phyloP scores from a whole-genome alignment of 2,888 invertebrate species.

The Apamea crenata region DNA sequence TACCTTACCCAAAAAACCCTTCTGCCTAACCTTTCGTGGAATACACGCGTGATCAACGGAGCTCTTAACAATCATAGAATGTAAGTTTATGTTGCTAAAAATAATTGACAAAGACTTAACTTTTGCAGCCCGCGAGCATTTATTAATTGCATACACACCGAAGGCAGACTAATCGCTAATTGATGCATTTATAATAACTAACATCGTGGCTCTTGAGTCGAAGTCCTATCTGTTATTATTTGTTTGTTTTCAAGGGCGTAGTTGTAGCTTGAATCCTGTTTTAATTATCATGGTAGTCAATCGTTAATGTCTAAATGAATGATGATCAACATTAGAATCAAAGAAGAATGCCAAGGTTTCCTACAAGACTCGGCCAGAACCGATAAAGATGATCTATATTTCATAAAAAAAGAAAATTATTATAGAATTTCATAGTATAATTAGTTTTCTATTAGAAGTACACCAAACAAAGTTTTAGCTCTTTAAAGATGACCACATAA shows the following conservation, averaged over 20 bases:
- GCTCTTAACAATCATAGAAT: not conserved
- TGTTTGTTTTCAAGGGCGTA: conserved; percentile 15
- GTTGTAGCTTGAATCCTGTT: conserved; percentile 8
- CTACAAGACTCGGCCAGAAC: too few relatives aligned
- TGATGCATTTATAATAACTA: conserved; percentile 60
- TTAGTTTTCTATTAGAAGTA: too few relatives aligned
- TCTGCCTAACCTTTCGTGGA: not conserved
- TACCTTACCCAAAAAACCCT: not conserved
- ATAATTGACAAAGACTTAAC: conserved; percentile 9
- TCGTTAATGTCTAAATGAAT: conserved; percentile 13
- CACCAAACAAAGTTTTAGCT: too few relatives aligned
- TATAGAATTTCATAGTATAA: too few relatives aligned
- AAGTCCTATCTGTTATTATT: conserved; percentile 21
- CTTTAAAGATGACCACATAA: too few relatives aligned
- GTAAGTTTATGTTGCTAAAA: not conserved
- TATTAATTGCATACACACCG: conserved; percentile 26
- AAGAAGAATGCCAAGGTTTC: too few relatives aligned
- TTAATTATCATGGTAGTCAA: conserved; percentile 3
- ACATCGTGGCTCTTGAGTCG: not conserved
- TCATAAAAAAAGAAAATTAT: too few relatives aligned
- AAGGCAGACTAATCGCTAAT: conserved; percentile 53
- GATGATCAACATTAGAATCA: not conserved
- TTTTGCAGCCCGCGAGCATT: conserved; percentile 3
- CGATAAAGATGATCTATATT: too few relatives aligned
- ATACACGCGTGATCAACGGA: too few relatives aligned